These are phyloP conservation scores for Cheilosia impressa DNA, from an alignment of 2,888 invertebrate species.

Conservation along the genomic window DNA sequence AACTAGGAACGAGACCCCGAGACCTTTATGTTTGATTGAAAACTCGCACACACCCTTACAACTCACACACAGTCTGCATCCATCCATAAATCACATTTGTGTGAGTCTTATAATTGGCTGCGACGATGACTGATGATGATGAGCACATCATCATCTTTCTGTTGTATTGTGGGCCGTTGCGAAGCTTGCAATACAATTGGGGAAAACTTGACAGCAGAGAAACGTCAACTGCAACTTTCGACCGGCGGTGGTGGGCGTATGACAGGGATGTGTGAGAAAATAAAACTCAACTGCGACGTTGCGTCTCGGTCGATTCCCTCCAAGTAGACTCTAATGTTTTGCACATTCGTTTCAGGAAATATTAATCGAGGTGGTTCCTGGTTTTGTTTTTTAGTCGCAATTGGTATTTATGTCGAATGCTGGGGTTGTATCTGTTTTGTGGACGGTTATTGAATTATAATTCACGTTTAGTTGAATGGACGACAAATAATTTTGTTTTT, in stretches of 20 bases:
- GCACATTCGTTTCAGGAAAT: constrained; percentile 45
- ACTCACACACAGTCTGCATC: neutral
- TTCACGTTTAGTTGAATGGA: constrained; percentile 13
- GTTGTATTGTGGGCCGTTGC: constrained; percentile 14
- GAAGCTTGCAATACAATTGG: constrained; percentile 4
- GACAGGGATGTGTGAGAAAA: constrained; percentile 8
- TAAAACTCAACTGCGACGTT: constrained; percentile 35
- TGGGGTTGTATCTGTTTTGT: constrained; percentile 10
- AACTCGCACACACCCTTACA: constrained; percentile 9
- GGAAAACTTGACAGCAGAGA: constrained; percentile 18
- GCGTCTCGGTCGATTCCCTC: constrained; percentile 18
- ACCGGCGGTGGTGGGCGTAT: constrained; percentile 4
- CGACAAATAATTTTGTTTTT: neutral
- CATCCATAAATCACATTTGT: constrained; percentile 53
- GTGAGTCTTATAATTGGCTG: constrained; percentile 57
- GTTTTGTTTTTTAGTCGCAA: constrained; percentile 4
- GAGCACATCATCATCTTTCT: constrained; percentile 47
- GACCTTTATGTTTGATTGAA: constrained; percentile 61
- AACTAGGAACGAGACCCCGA: constrained; percentile 53
- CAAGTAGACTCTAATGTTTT: constrained; percentile 1
- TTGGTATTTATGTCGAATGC: constrained; percentile 24
- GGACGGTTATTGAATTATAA: constrained; percentile 4
- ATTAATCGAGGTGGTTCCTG: constrained; percentile 42
- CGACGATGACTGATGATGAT: constrained; percentile 38
- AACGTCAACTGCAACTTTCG: constrained; percentile 15